A percentile compares a stretch with the other conserved stretches of the same genome.
Conservation (phyloP, 2,888 invertebrate genomes). For the Diabrotica balteata region DNA sequence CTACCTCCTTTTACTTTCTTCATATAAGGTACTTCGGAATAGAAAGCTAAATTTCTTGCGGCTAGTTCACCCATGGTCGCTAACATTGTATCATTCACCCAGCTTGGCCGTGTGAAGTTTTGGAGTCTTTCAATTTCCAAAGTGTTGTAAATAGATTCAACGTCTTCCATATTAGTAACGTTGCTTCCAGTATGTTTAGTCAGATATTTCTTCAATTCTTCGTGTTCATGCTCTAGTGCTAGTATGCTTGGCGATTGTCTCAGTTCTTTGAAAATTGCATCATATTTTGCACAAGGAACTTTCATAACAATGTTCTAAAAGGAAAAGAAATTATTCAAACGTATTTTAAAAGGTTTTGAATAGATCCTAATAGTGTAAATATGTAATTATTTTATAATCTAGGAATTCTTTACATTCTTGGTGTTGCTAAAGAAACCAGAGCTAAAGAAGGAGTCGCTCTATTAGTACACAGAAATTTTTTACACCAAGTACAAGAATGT, state of each 20-base stretch:
- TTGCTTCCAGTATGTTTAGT: conserved; percentile 65
- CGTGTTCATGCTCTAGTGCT: conserved; percentile 64
- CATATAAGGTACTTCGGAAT: conserved; percentile 74
- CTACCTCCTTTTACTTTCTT: conserved; percentile 76
- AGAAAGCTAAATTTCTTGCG: conserved; percentile 72
- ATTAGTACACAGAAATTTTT: too few relatives aligned
- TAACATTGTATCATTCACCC: conserved; percentile 76
- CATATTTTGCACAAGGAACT: conserved; percentile 65
- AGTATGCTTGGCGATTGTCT: conserved; percentile 62
- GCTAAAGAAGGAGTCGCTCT: too few relatives aligned
- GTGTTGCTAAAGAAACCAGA: too few relatives aligned
- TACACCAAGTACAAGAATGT: too few relatives aligned
- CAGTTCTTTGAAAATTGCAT: conserved; percentile 62
- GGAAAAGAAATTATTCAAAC: conserved; percentile 1
- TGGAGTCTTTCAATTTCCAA: conserved; percentile 71
- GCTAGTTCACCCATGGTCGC: conserved; percentile 71
- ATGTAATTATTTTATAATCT: too few relatives aligned
- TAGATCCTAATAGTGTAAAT: too few relatives aligned
- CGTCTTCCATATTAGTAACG: conserved; percentile 68
- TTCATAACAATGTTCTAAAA: conserved; percentile 61
- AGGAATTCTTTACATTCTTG: too few relatives aligned
- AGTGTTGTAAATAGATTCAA: conserved; percentile 77
- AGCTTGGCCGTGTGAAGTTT: conserved; percentile 75
- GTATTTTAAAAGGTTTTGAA: too few relatives aligned
- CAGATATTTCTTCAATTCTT: conserved; percentile 70